Percentiles rank a stretch among this genome's conserved stretches.
phyloP scores from a whole-genome alignment of 2,113 vertebrate genomes.

The Hystrix cristata region DNA sequence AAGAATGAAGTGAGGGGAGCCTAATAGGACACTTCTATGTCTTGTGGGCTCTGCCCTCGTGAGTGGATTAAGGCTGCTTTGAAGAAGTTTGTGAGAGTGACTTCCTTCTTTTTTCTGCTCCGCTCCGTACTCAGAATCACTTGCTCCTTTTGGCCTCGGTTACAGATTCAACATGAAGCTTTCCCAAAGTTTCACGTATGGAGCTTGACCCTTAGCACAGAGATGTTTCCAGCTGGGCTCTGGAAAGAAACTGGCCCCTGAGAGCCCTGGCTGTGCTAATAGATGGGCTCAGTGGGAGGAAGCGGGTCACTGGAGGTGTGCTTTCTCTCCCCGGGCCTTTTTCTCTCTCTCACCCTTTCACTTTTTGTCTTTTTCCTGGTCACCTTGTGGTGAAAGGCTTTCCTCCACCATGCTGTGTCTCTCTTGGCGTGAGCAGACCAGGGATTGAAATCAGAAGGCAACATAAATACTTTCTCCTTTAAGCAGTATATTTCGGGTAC shows the following conservation, averaged over 20 bases:
- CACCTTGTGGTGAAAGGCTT: not conserved
- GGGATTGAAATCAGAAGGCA: not conserved
- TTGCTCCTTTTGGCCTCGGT: accelerated
- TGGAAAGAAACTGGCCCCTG: not conserved
- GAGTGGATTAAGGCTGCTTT: not conserved
- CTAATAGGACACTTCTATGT: too few species aligned
- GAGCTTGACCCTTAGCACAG: not conserved
- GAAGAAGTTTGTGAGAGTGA: not conserved
- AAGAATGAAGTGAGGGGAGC: too few species aligned
- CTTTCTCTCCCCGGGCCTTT: not conserved
- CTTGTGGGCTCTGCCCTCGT: not conserved
- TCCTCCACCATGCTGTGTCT: not conserved
- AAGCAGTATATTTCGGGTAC: not conserved
- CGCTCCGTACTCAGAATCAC: not conserved
- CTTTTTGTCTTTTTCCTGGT: not conserved
- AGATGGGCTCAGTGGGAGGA: too few species aligned
- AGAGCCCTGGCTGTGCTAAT: not conserved
- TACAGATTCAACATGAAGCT: not conserved
- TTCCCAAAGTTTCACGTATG: not conserved
- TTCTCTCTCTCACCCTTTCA: not conserved
- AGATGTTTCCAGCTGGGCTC: not conserved
- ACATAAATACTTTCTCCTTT: not conserved
- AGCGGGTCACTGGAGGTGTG: not conserved
- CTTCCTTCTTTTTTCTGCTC: not conserved
- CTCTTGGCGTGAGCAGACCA: not conserved